Conservation (phyloP, 2,113 vertebrate species). For the Fukomys damarensis region DNA sequence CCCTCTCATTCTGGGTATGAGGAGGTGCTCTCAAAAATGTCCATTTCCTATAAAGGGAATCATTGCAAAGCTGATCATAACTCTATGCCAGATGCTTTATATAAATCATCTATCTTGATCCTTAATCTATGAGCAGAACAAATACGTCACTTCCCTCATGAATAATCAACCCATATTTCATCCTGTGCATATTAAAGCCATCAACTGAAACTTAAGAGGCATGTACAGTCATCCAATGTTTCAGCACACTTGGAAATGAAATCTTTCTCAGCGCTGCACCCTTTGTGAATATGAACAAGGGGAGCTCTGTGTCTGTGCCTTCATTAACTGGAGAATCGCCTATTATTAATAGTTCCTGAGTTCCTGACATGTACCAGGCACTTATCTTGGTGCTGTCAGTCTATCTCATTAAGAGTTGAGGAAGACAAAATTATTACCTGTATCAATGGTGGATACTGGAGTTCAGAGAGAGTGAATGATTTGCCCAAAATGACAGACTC, state of each 20-base stretch:
- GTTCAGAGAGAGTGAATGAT: slow-evolving; percentile 32
- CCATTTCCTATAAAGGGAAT: slow-evolving; percentile 51
- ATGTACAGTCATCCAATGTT: slow-evolving; percentile 57
- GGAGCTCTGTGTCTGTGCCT: background rate
- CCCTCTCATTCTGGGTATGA: background rate
- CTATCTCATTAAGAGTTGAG: slow-evolving; percentile 5
- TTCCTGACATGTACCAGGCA: background rate
- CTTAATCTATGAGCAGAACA: slow-evolving; percentile 70
- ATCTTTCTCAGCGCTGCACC: background rate
- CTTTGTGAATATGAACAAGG: slow-evolving; percentile 66
- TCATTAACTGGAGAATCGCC: background rate
- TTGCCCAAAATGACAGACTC: background rate
- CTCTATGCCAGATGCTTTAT: slow-evolving; percentile 57
- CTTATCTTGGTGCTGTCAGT: background rate
- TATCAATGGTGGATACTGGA: background rate
- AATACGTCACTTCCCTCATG: slow-evolving; percentile 74
- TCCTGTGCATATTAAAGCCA: slow-evolving; percentile 62
- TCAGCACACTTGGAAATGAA: slow-evolving; percentile 60
- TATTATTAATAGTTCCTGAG: slow-evolving; percentile 44
- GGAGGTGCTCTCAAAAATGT: slow-evolving; percentile 31
- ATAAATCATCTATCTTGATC: slow-evolving; percentile 71
- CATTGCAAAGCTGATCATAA: slow-evolving; percentile 63
- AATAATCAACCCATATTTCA: slow-evolving; percentile 77
- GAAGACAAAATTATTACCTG: background rate
- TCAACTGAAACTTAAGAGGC: slow-evolving; percentile 61